Base-by-base conservation (phyloP, 2,113 vertebrate genomes). In the Neomonachus schauinslandi region DNA sequence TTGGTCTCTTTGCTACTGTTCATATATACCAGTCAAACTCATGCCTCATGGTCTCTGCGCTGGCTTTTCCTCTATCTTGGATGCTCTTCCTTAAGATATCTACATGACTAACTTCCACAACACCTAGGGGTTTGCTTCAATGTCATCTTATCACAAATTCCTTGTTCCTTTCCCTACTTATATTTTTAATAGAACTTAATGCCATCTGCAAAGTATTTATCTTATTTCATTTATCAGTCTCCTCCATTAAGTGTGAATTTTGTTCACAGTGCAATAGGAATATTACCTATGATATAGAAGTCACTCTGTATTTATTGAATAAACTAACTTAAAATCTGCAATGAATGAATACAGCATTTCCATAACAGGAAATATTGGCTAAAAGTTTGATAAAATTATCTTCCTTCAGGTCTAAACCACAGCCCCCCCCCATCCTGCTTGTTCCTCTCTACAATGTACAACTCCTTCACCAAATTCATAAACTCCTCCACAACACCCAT, bases 331-430 rank as follows among this genome's bases (percentile, higher is more conserved):
- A 63, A 24, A 72, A 39, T 74, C 31, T 31, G 3, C 85, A 87
- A 55, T 71, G 46, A 93, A 81, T 31, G 5, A 36, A 81, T 65
- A 81, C 71, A 18, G 18, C 11, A 96, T n/a, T 82, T 77, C 19
- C 11, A 53, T 21, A 77, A 55, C 15, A 74, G 36, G 28, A 91
- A 89, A 89, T 79, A 6, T 1, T 51, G 12, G 39, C 88, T 88
- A 76, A 94, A 65, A 90, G 36, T 80, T 94, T 95, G 21, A 67
- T 80, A 67, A 88, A 84, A 71, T 81, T 39, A 11, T 31, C 51
- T 92, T 53, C 31, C 51, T 95, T 82, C 42, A 80, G 63, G 26
- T 15, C 51, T 72, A 81, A 94, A 61, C 36, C 31, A 49, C 26
- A 61, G n/a, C 46, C 8, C 12, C 12, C 12, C 12, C 39, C 22